A percentile compares a stretch with the other conserved stretches of the same genome.
Evolutionary conservation across 2,797 vertebrate genomes (phyloP).

Genomic region (Chaunax sp.): DNA sequence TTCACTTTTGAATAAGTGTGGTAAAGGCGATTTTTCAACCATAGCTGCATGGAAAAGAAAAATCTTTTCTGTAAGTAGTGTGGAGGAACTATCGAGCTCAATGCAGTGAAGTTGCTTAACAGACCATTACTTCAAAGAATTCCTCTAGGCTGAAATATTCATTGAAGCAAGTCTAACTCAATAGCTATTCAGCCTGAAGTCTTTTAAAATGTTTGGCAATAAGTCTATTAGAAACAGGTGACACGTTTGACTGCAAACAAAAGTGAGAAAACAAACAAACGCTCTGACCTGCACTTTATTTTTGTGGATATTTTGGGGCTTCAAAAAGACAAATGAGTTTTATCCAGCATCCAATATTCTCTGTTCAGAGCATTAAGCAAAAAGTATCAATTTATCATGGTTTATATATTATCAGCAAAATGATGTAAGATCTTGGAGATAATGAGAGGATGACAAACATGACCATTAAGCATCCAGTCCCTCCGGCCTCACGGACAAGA

Average conservation of each 20-base stretch:
- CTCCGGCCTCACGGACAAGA: constrained; percentile 11
- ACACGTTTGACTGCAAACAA: constrained; percentile 45
- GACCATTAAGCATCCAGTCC: constrained; percentile 12
- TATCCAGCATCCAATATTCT: not conserved
- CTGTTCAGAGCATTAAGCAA: constrained; percentile 12
- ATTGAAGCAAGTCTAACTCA: constrained; percentile 71
- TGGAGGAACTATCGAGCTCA: constrained; percentile 79
- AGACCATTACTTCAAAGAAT: constrained; percentile 81
- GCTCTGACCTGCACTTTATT: not conserved
- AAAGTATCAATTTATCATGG: not conserved
- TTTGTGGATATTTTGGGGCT: not conserved
- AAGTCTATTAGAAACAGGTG: constrained; percentile 67
- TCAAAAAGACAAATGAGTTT: constrained; percentile 13
- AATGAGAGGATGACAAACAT: constrained; percentile 51
- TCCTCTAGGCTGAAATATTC: constrained; percentile 79
- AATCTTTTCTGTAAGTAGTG: constrained; percentile 77
- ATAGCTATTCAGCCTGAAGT: constrained; percentile 60
- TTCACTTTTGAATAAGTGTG: constrained; percentile 44
- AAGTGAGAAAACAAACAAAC: constrained; percentile 35
- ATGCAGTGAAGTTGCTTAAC: constrained; percentile 80
- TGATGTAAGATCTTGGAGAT: constrained; percentile 25
- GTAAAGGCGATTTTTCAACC: constrained; percentile 50
- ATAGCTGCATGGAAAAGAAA: constrained; percentile 51
- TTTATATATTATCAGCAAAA: constrained; percentile 7
- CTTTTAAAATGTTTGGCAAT: constrained; percentile 74